These are phyloP conservation scores for Melitaea athalia DNA, from an alignment of 2,888 invertebrate genomes.

Conservation along the genomic window DNA sequence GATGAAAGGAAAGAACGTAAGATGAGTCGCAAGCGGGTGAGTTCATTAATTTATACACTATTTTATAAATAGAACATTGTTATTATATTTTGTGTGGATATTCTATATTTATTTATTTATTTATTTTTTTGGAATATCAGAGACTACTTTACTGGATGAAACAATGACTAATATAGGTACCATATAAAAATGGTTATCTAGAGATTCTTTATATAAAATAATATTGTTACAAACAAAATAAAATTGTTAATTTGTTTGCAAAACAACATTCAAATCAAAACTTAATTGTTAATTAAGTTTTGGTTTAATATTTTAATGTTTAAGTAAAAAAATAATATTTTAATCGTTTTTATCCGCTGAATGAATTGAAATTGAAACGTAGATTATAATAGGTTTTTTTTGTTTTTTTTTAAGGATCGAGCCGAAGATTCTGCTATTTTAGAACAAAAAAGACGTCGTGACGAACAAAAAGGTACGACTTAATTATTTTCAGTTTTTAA, in stretches of 20 bases:
- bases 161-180: neutral
- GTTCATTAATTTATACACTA: slow-evolving; percentile 40
- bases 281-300: no score
- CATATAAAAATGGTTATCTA: no score
- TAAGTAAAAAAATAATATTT: no score
- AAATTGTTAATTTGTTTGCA: no score
- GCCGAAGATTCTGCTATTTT: slow-evolving; percentile 85
- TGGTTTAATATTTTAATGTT: no score
- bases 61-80: slow-evolving; percentile 2
- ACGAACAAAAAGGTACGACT: slow-evolving; percentile 88
- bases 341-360: no score
- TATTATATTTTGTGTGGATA: neutral
- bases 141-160: neutral
- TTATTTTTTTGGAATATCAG: neutral
- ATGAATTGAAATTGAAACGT: neutral
- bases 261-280: no score
- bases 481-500: neutral
- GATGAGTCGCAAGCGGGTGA: slow-evolving; percentile 89
- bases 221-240: no score
- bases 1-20: slow-evolving; percentile 89
- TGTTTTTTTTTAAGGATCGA: slow-evolving; percentile 83
- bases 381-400: slow-evolving; percentile 18
- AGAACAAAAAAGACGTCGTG: slow-evolving; percentile 90
- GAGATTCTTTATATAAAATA: no score
- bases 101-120: neutral